Percentiles rank a stretch among this genome's conserved stretches.
These are phyloP conservation scores for Drosophila neotestacea DNA, from an alignment of 2,888 invertebrate genomes.

Conservation along the genomic window DNA sequence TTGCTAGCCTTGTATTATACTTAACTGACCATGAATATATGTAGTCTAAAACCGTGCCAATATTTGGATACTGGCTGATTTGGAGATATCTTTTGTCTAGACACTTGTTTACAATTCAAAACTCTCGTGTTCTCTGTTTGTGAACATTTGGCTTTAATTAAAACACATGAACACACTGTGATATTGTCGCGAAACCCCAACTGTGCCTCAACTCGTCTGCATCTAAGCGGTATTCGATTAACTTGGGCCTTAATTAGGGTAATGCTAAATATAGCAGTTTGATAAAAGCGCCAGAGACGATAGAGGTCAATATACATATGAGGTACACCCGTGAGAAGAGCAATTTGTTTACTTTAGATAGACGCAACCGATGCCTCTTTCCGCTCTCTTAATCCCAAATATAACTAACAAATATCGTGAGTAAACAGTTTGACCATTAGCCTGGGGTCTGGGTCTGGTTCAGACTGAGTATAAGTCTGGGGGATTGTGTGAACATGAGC, in stretches of 20 bases:
- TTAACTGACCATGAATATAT: too few relatives aligned
- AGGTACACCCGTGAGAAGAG: neutral
- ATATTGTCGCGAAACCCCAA: slow-evolving; percentile 17
- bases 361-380: slow-evolving; percentile 6
- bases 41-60: slow-evolving; percentile 10
- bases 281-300: neutral
- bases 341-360: slow-evolving; percentile 48
- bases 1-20: neutral
- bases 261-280: neutral
- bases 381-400: slow-evolving; percentile 17
- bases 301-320: neutral
- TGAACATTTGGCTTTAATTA: slow-evolving; percentile 41
- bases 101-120: slow-evolving; percentile 60
- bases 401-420: slow-evolving; percentile 42
- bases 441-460: slow-evolving; percentile 4
- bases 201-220: slow-evolving; percentile 15
- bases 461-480: slow-evolving; percentile 3
- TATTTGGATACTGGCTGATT: slow-evolving; percentile 17
- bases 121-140: slow-evolving; percentile 23
- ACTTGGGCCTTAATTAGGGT: slow-evolving; percentile 9
- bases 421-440: slow-evolving; percentile 30
- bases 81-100: slow-evolving; percentile 3
- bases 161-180: slow-evolving; percentile 31
- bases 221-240: slow-evolving; percentile 30
- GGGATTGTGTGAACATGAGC: slow-evolving; percentile 17